Evolutionary conservation across 2,113 vertebrate species (phyloP).

Genomic region (Plestiodon gilberti): DNA sequence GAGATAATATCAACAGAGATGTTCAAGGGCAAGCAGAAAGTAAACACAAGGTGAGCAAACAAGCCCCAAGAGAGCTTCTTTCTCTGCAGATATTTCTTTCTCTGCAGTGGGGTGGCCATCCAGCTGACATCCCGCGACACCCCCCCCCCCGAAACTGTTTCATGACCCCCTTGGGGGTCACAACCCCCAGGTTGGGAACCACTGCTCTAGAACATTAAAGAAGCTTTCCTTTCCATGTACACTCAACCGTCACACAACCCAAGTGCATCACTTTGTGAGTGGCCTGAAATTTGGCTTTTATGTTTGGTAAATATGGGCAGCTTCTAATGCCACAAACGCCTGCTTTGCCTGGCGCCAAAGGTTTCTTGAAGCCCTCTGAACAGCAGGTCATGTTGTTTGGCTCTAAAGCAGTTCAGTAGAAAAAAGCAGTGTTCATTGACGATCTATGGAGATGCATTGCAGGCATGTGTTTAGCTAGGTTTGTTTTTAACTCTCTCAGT

Average conservation of each 20-base stretch:
- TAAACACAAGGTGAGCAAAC: too few relatives aligned
- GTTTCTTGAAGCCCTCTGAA: not conserved
- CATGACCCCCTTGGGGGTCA: too few relatives aligned
- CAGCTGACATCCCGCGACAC: too few relatives aligned
- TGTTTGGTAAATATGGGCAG: not conserved
- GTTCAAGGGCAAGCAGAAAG: too few relatives aligned
- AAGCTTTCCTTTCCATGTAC: not conserved
- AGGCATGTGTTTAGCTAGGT: too few relatives aligned
- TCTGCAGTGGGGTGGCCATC: too few relatives aligned
- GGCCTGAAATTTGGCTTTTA: not conserved
- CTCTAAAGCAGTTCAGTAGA: not conserved
- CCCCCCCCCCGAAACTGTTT: too few relatives aligned
- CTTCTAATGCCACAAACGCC: not conserved
- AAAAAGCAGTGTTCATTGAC: not conserved
- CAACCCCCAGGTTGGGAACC: too few relatives aligned
- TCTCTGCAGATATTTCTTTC: too few relatives aligned
- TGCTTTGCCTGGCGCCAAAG: not conserved
- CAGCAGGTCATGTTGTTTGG: not conserved
- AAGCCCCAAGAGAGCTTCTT: too few relatives aligned
- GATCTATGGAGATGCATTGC: not conserved
- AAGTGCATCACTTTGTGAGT: too few relatives aligned
- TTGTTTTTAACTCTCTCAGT: not conserved
- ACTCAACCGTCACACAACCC: not conserved
- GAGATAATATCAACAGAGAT: too few relatives aligned
- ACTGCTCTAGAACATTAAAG: not conserved